Evolutionary conservation across 64 coral and sea anemone genomes (phyloP), one percentile per base, ranked within the genome.

Genomic region (Acropora yongei): DNA sequence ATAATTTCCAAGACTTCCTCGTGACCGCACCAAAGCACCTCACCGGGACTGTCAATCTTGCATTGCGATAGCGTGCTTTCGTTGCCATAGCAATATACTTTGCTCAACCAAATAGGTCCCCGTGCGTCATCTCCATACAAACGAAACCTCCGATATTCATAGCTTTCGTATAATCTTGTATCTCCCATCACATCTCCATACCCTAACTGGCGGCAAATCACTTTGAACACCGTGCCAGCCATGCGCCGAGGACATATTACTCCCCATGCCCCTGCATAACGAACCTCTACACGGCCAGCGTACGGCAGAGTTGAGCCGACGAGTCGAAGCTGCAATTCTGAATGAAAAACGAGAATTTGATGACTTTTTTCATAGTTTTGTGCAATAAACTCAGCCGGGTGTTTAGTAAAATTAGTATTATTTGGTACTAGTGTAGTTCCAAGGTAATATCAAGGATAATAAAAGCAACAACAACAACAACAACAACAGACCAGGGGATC

Each of bases 151-250:
- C 82, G 67, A 49, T 50, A 50, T n/a, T 49, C 44, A 48, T 3
- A 1, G 17, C 82, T 69, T 19, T n/a, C 8, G 41, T 85, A 85
- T 18, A 85, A 72, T 0, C 61, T 72, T 11, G 9, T 63, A 71
- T 85, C 82, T 49, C 82, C 82, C 82, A 85, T 72, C 9, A 85
- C 63, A 46, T 45, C 65, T 49, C 11, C 65, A 48, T 48, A 85
- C 14, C 82, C 82, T 8, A 85, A 10, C n/a, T 85, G 82, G 65
- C 82, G 82, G n/a, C 82, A 85, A 72, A 85, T 85, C 5, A 85
- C 63, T 71, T 49, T 69, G 11, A 71, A 85, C 6, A 85, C 82
- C 67, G 43, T 48, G 44, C 44, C 82, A 85, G 9, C 49, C 63
- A 85, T 48, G 44, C 17, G 16, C 19, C 82, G 82, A 1, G 82